Evolutionary conservation across 2,888 invertebrate species (phyloP), one percentile per base, ranked within the genome.

Genomic region (Nebria salina): DNA sequence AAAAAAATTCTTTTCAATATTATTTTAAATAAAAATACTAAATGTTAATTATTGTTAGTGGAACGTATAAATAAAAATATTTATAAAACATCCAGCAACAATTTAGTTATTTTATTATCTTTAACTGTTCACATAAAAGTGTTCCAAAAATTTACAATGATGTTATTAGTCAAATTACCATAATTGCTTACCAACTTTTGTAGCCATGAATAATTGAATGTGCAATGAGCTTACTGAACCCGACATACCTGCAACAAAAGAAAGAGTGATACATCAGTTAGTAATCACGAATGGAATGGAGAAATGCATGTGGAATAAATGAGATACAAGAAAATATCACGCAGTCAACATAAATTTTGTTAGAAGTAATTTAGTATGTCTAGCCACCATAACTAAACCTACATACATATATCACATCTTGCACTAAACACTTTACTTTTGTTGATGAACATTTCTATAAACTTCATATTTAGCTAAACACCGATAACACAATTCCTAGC

Each of bases 161-260:
- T 8, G 64, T 25, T 54, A 64, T 77, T 72, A 72, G 72, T 77
- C 77, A 77, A 42, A 77, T 72, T 20, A 20, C n/a, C 6, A 15
- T 64, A 77, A 72, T 72, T 72, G 54, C 77, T 77, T 72, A 77
- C 77, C 77, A 75, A 75, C 26, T 65, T 65, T 65, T 7, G 34
- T 65, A 20, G n/a, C 64, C 41, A 64, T 25, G 77, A 77, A 77
- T 77, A 77, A 77, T 34, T 77, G 77, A 77, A 77, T 77, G 70
- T 64, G 26, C 26, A 72, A 77, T 77, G 72, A 77, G 13, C n/a
- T 20, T 4, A 25, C 70, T 70, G 70, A 34, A 34, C 26, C 2
- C 34, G 72, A 64, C 75, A 42, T 77, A 77, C 77, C 77, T 77
- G 77, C 64, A 77, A 77, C 70, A 70, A 64, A 77, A 34, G 26